These are phyloP conservation scores for Phylloscopus trochiloides DNA, from an alignment of 2,113 vertebrate genomes.

Conservation along the genomic window DNA sequence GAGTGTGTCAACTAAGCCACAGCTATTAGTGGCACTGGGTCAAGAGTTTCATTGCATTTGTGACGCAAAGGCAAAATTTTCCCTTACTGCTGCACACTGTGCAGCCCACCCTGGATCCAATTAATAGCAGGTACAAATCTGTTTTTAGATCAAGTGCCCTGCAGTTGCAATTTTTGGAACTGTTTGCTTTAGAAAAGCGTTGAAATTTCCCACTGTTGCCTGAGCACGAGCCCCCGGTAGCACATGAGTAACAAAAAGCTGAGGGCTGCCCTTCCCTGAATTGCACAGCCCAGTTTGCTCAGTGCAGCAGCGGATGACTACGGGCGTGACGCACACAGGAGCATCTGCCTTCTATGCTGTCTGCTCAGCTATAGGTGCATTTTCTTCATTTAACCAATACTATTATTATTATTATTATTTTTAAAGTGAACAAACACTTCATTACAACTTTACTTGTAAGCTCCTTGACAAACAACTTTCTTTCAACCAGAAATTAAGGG, in stretches of 20 bases:
- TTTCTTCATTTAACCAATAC: not conserved
- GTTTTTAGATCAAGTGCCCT: not conserved
- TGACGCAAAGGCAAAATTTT: conserved; percentile 14
- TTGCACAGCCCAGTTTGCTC: not conserved
- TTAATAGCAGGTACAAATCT: conserved; percentile 19
- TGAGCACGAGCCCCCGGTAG: not conserved
- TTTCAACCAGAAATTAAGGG: not conserved
- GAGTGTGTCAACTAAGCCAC: not conserved
- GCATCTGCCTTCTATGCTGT: not conserved
- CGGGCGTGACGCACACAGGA: rapidly evolving
- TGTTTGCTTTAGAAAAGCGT: not conserved
- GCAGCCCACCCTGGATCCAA: not conserved
- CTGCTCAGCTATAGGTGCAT: not conserved
- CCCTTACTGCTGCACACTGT: not conserved
- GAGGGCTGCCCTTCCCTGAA: not conserved
- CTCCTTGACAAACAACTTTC: not conserved
- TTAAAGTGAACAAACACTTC: not conserved
- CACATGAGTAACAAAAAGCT: not conserved
- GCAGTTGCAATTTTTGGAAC: not conserved
- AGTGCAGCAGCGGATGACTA: rapidly evolving
- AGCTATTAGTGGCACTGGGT: conserved; percentile 25
- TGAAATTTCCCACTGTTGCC: not conserved
- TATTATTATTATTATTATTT: not conserved
- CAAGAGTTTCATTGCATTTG: not conserved
- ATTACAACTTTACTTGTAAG: not conserved